A percentile compares a stretch with the other conserved stretches of the same genome.
Evolutionary conservation across 2,113 vertebrate species (phyloP).

Genomic region (Condylura cristata): DNA sequence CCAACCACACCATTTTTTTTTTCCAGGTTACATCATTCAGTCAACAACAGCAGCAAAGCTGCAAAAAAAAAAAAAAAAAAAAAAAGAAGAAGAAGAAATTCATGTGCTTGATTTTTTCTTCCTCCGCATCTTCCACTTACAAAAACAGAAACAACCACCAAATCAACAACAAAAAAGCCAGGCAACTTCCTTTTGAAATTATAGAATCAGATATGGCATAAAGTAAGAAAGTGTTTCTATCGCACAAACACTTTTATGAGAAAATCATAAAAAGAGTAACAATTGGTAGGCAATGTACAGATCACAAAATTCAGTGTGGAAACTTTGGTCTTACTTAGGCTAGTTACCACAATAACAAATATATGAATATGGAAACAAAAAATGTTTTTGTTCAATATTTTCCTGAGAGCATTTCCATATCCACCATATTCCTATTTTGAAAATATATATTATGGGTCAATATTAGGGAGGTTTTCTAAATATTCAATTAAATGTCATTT

Average conservation of each 20-base stretch:
- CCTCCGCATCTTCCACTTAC: not conserved
- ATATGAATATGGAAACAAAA: not conserved
- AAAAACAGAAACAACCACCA: not conserved
- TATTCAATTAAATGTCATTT: not conserved
- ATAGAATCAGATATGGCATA: not conserved
- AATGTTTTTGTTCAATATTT: not conserved
- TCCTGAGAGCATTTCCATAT: not conserved
- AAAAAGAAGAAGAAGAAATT: conserved; percentile 13
- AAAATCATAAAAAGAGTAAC: not conserved
- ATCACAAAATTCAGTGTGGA: not conserved
- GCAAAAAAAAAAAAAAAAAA: not conserved
- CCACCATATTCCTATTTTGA: not conserved
- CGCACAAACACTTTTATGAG: not conserved
- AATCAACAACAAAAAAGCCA: not conserved
- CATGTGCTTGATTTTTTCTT: not conserved
- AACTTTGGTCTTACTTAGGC: not conserved
- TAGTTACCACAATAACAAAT: not conserved
- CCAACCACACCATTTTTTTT: not conserved
- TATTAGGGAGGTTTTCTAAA: not conserved
- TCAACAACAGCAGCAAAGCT: not conserved
- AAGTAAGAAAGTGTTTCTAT: not conserved
- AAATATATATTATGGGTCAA: not conserved
- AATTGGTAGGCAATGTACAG: not conserved
- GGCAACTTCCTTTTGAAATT: not conserved
- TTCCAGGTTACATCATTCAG: not conserved